Conservation (phyloP, 2,888 invertebrate genomes). For the Caenorhabditis sinica region DNA sequence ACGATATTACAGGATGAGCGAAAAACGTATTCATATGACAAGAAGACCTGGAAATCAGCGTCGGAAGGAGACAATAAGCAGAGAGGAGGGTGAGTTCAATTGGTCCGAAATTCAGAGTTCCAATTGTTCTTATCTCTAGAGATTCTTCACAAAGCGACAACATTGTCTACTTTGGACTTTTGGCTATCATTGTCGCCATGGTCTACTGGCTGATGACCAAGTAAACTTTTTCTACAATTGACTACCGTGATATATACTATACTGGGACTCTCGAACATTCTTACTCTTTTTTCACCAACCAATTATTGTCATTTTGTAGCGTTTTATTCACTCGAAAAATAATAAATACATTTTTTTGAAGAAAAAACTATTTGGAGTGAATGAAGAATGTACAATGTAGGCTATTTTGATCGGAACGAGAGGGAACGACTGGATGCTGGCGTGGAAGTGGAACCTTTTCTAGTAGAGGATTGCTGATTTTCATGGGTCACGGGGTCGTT, state of each 20-base stretch:
- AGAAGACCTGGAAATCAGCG: conserved; percentile 72
- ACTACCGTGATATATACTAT: conserved; percentile 17
- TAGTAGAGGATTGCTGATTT: not conserved
- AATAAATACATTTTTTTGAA: conserved; percentile 31
- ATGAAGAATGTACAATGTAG: conserved; percentile 3
- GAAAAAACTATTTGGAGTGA: not conserved
- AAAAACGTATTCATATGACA: conserved; percentile 81
- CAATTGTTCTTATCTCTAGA: conserved; percentile 33
- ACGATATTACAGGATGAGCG: conserved; percentile 73
- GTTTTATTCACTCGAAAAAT: conserved; percentile 4
- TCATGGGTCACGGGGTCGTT: conserved; percentile 78
- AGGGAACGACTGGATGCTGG: conserved; percentile 34
- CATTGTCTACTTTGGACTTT: conserved; percentile 68
- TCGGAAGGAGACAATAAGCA: conserved; percentile 68
- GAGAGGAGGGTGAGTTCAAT: conserved; percentile 57
- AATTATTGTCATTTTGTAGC: conserved; percentile 18
- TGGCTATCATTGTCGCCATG: conserved; percentile 77
- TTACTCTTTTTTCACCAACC: not conserved
- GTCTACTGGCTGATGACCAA: conserved; percentile 77
- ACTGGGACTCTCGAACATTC: conserved; percentile 13
- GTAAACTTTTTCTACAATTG: conserved; percentile 12
- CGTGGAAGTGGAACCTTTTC: conserved; percentile 17
- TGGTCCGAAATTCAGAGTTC: not conserved
- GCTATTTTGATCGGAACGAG: conserved; percentile 35
- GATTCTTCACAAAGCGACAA: conserved; percentile 51